A percentile compares a stretch with the other conserved stretches of the same genome.
phyloP scores from a whole-genome alignment of 2,888 invertebrate genomes.

The Eristalinus sepulchralis region DNA sequence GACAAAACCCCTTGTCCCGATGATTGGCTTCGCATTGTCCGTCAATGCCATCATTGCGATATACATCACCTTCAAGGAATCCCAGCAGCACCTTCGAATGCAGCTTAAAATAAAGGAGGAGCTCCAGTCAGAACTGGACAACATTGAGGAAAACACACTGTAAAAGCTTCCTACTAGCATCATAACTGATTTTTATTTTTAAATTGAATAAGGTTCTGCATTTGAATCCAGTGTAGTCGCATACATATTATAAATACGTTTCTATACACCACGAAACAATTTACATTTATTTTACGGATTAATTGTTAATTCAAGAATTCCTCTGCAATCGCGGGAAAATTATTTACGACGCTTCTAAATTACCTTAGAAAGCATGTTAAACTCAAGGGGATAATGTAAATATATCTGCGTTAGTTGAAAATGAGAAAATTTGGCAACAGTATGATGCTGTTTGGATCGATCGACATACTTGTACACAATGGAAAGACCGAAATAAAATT shows the following conservation, averaged over 20 bases:
- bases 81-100: conserved; percentile 80
- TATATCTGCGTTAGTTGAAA: conserved; percentile 22
- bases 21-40: conserved; percentile 81
- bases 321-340: conserved; percentile 46
- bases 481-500: conserved; percentile 27
- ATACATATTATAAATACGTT: conserved; percentile 45
- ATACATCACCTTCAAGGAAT: conserved; percentile 84
- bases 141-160: conserved; percentile 28
- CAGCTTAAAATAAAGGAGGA: conserved; percentile 74
- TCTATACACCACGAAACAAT: conserved; percentile 29
- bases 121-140: background rate
- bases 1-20: conserved; percentile 82
- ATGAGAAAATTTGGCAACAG: conserved; percentile 52
- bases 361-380: conserved; percentile 35
- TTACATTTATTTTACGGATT: conserved; percentile 47
- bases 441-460: conserved; percentile 51
- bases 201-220: conserved; percentile 44
- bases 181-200: conserved; percentile 58
- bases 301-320: conserved; percentile 60
- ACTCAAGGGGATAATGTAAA: conserved; percentile 15
- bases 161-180: conserved; percentile 49
- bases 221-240: conserved; percentile 43
- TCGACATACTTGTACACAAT: conserved; percentile 25
- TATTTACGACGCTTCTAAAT: conserved; percentile 16
- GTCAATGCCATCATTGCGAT: conserved; percentile 83